Evolutionary conservation across 2,888 invertebrate species (phyloP).

Genomic region (Tipula lateralis): DNA sequence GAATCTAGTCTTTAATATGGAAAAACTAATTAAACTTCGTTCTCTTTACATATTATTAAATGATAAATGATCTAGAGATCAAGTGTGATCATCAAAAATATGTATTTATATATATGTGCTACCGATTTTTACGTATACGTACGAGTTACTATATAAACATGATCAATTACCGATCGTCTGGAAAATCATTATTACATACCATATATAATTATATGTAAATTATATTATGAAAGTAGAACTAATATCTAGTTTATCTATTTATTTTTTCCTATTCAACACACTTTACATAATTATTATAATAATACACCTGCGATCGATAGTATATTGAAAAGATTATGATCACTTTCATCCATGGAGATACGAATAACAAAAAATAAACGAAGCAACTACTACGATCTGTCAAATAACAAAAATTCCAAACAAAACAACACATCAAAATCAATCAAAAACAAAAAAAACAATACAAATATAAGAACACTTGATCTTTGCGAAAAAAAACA

Average conservation of each 20-base stretch:
- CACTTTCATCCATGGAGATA: not conserved
- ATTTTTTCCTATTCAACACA: not conserved
- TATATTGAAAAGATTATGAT: not conserved
- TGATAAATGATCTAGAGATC: not conserved
- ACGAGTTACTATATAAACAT: not conserved
- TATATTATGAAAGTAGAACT: conserved; percentile 20
- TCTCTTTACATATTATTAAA: not conserved
- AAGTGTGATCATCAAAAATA: not conserved
- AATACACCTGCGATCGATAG: not conserved
- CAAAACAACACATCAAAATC: not conserved
- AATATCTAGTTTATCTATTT: not conserved
- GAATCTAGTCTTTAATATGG: not conserved
- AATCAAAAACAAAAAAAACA: not conserved
- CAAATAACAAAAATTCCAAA: conserved; percentile 5
- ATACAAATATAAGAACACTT: conserved; percentile 4
- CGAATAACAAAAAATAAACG: not conserved
- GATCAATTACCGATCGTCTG: not conserved
- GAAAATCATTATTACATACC: not conserved
- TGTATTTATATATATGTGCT: not conserved
- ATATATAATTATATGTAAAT: conserved; percentile 4
- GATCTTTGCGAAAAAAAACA: not conserved
- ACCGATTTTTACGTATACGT: not conserved
- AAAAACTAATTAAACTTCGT: not conserved
- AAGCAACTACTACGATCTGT: not conserved
- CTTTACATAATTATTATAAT: conserved; percentile 11